A percentile compares a stretch with the other conserved stretches of the same genome.
Conservation (phyloP, 1,140 invertebrate species). For the Cyphomyrmex costatus region DNA sequence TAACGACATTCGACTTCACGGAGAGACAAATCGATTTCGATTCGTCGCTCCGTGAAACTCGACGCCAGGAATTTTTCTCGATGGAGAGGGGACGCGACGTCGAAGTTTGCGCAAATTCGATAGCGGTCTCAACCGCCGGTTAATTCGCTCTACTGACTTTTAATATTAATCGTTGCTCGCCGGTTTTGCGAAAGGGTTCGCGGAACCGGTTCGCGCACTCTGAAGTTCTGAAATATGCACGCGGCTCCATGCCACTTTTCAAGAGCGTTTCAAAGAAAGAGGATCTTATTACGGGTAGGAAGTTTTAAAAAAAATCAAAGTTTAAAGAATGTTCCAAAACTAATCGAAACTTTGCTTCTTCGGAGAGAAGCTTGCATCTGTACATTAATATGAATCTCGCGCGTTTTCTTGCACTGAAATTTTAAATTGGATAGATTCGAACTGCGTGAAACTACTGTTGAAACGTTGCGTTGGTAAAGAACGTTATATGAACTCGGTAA, state of each 20-base stretch:
- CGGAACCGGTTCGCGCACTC: constrained; percentile 31
- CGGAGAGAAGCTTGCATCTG: neutral
- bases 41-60: constrained; percentile 50
- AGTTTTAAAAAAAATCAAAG: constrained; percentile 5
- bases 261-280: neutral
- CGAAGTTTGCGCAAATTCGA: constrained; percentile 10
- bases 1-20: neutral
- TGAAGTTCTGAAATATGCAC: constrained; percentile 28
- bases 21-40: constrained; percentile 46
- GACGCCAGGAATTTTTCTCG: constrained; percentile 41
- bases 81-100: neutral
- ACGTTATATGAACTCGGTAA: neutral
- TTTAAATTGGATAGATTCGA: neutral
- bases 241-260: neutral
- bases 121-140: neutral
- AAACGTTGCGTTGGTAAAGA: neutral
- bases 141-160: constrained; percentile 38
- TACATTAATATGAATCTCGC: neutral
- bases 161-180: constrained; percentile 45
- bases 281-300: constrained; percentile 6
- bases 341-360: constrained; percentile 30
- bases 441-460: neutral
- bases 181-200: neutral
- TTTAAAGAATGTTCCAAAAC: constrained; percentile 9
- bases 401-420: neutral